phyloP scores from a whole-genome alignment of 2,113 vertebrate species.

The Neomonachus schauinslandi region DNA sequence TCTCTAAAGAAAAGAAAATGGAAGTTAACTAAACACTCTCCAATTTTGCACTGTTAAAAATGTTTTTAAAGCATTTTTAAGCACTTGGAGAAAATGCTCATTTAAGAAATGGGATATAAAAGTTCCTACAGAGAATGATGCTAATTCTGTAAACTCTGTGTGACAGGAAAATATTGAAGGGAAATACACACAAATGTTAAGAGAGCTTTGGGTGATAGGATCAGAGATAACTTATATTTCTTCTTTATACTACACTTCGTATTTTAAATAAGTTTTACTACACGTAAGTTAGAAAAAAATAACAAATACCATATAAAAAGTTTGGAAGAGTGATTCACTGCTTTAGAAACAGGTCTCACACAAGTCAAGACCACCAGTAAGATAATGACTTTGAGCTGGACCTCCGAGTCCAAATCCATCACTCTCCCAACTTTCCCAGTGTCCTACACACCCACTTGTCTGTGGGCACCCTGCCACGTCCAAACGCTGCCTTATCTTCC shows the following conservation, averaged over 20 bases:
- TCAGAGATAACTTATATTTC: not conserved
- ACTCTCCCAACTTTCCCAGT: rapidly evolving
- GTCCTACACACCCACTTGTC: not conserved
- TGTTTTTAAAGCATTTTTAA: slow-evolving; percentile 24
- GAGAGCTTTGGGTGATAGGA: not conserved
- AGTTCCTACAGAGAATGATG: not conserved
- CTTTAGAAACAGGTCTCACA: not conserved
- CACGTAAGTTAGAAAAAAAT: not conserved
- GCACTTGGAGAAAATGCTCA: not conserved
- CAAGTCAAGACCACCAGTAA: not conserved
- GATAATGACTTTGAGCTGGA: not conserved
- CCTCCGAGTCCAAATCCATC: not conserved
- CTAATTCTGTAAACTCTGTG: not conserved
- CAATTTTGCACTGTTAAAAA: not conserved
- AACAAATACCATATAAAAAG: not conserved
- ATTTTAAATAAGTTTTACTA: not conserved
- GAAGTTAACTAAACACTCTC: not conserved
- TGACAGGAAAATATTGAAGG: not conserved
- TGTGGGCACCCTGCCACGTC: rapidly evolving
- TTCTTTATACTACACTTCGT: not conserved
- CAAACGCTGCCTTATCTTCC: too few relatives aligned
- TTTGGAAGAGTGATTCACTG: not conserved
- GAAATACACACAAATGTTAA: not conserved
- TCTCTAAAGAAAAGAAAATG: not conserved
- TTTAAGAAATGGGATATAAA: not conserved